Base-by-base conservation (phyloP, 35 echinoderm and acorn worm species). In the Lytechinus pictus region DNA sequence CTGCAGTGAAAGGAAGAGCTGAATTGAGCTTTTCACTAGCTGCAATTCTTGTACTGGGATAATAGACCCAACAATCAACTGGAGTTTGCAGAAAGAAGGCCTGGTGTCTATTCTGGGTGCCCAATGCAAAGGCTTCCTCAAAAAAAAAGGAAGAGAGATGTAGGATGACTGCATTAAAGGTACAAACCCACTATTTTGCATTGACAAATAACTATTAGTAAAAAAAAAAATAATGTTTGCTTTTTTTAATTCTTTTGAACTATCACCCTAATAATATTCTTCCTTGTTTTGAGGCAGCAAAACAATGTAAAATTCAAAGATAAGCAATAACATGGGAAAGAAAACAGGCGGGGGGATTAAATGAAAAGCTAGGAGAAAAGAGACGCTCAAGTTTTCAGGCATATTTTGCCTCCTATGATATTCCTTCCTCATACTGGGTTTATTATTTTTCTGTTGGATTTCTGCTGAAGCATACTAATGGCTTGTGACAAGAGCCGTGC, bases 401-500 rank as follows among this genome's bases (percentile, higher is more conserved):
- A 79, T 79, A 79, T 79, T 90, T 12, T 90, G 33, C 88, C 9
- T 90, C 88, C 88, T 21, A 44, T 2, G 33, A 44, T 44, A 44
- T 44, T 44, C 33, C 33, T 44, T 44, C 33, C 33, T 44, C 33
- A 44, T 44, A 44, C 33, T 44, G 33, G 11, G 88, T 9, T 90
- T 54, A 10, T 52, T 44, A 44, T 44, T 44, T 24, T 90, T 54
- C 52, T 90, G 88, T 3, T 90, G 88, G 28, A 89, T 52, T 89
- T 89, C 87, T 89, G 87, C 28, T 10, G 87, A 19, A 44, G 29
- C 52, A 54, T 90, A 54, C 9, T 90, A 90, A 90, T 90, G n/a
- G 52, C 29, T 90, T 90, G 88, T 90, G 88, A 90, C 88, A 90
- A 90, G 88, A 90, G 29, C 29, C 4, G 27, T 52, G 88, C 52